phyloP scores from a whole-genome alignment of 92 coral and sea anemone species.

The Metridium senile region DNA sequence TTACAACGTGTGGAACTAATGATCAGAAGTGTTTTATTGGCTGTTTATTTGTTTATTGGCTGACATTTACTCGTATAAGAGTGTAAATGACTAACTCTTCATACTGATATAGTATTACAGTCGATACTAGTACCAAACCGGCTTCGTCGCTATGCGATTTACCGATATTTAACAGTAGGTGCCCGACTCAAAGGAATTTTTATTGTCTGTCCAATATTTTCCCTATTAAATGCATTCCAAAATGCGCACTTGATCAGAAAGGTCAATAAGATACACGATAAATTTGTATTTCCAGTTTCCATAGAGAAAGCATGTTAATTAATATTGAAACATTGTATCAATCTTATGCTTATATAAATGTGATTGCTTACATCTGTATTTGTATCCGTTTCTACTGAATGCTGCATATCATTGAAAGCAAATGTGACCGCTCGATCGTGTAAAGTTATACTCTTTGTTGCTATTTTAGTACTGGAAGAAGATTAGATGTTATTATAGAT shows the following conservation, averaged over 20 bases:
- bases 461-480: neutral
- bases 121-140: too few relatives aligned
- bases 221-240: neutral
- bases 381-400: neutral
- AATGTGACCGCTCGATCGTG: neutral
- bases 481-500: neutral
- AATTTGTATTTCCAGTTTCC: too few relatives aligned
- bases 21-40: too few relatives aligned
- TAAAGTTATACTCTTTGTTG: neutral
- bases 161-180: constrained; percentile 1
- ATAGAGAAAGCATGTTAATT: neutral
- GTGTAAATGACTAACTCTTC: too few relatives aligned
- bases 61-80: too few relatives aligned
- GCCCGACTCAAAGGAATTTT: neutral
- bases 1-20: too few relatives aligned
- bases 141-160: too few relatives aligned
- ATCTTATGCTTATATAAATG: neutral
- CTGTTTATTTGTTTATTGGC: too few relatives aligned
- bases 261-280: too few relatives aligned
- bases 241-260: too few relatives aligned
- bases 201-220: neutral
- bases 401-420: neutral
- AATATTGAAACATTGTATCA: neutral
- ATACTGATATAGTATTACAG: too few relatives aligned
- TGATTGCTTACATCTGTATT: neutral